Conservation (phyloP, 2,888 invertebrate species). For the Tetragonisca angustula region DNA sequence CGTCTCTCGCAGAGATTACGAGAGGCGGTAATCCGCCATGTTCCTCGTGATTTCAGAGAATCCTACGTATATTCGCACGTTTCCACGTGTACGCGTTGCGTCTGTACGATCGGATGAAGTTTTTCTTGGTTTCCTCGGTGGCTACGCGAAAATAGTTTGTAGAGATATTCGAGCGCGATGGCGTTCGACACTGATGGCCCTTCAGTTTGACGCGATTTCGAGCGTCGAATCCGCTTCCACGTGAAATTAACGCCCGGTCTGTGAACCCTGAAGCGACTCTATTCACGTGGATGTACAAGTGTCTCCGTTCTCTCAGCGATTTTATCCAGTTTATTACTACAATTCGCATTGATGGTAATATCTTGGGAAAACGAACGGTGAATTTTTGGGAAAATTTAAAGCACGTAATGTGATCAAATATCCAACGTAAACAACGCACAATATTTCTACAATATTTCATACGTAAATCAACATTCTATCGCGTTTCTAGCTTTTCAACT, state of each 20-base stretch:
- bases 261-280: background rate
- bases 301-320: background rate
- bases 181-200: constrained; percentile 43
- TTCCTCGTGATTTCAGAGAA: constrained; percentile 5
- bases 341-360: no score
- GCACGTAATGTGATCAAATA: no score
- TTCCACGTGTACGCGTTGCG: background rate
- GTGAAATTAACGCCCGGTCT: constrained; percentile 8
- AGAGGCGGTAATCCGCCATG: constrained; percentile 21
- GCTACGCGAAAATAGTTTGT: constrained; percentile 27
- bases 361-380: no score
- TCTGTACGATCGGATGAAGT: background rate
- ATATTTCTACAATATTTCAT: background rate
- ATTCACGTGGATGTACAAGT: constrained; percentile 28
- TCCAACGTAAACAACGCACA: background rate
- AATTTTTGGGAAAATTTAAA: no score
- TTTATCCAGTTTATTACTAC: constrained; percentile 12
- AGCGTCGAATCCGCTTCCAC: constrained; percentile 10
- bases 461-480: no score
- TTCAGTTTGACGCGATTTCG: constrained; percentile 43
- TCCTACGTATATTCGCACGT: background rate
- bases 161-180: constrained; percentile 20
- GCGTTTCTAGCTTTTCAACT: no score
- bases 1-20: constrained; percentile 25
- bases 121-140: constrained; percentile 20